Evolutionary conservation across 2,797 vertebrate species (phyloP), one percentile per base, ranked within the genome.

Genomic region (Calcarius lapponicus): DNA sequence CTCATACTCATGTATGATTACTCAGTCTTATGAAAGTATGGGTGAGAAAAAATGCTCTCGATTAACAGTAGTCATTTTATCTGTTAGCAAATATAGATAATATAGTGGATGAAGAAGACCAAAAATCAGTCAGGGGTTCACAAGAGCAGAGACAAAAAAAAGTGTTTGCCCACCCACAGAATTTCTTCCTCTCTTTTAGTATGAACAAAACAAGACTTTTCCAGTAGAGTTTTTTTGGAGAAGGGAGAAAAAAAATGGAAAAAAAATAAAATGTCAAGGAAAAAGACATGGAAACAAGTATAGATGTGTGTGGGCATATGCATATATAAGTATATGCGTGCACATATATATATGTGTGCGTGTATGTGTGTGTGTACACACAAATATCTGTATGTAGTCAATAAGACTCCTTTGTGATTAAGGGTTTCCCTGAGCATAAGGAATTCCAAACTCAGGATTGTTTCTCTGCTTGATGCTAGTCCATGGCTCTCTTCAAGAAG

Each of bases 301-400:
- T 13, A 21, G 17, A 26, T 19, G 1, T 9, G 0, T 43, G 15
- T 45, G 4, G 43, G 1, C 9, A 3, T 4, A 43, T 18, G 11
- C 14, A 29, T 4, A 13, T 3, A 28, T 2, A 12, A 38, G 38
- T 56, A 20, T 11, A 19, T 17, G 48, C 28, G 48, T 50, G 48
- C 28, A 25, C 18, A n/a, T 56, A n/a, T 48, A 4, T 12, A 1
- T 21, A 1, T 14, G 3, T 13, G 1, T 24, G 6, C 8, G 2
- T 21, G 3, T 14, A 1, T 20, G 4, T 7, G 1, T 31, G 1
- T 7, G 3, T 10, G 1, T 2, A 2, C 6, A 11, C 14, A 32
- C 1, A 51, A 17, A 31, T 7, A 42, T 8, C 6, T 16, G 5
- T 50, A 50, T 8, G 10, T 13, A 72, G 25, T 42, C 14, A 58